These are phyloP conservation scores for Macropus fuliginosus DNA, from an alignment of 2,797 vertebrate species.

Conservation along the genomic window DNA sequence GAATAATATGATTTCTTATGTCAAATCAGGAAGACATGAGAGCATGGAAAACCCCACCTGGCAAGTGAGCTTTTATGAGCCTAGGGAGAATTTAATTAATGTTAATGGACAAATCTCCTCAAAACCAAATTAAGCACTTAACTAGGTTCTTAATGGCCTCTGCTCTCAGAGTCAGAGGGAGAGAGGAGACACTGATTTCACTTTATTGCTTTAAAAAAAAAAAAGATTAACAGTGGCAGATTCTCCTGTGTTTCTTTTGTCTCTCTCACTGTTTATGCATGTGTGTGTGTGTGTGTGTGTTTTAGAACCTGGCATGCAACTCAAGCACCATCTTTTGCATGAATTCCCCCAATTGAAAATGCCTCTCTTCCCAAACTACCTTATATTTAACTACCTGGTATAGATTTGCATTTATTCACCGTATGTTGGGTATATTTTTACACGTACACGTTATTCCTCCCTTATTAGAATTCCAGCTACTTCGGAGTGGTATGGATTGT, in stretches of 20 bases:
- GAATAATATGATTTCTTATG: slow-evolving; percentile 37
- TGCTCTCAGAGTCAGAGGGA: slow-evolving; percentile 63
- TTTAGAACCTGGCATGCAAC: not conserved
- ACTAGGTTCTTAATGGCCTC: slow-evolving; percentile 76
- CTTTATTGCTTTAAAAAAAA: slow-evolving; percentile 61
- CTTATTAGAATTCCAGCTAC: not conserved
- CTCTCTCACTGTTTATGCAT: not conserved
- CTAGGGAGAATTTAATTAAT: slow-evolving; percentile 80
- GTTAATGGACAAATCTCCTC: slow-evolving; percentile 79
- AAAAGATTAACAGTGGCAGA: slow-evolving; percentile 1
- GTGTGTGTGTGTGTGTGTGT: not conserved
- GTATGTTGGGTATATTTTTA: not conserved
- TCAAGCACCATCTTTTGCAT: not conserved
- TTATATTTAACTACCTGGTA: not conserved
- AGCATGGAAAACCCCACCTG: slow-evolving; percentile 67
- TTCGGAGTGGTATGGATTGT: not conserved
- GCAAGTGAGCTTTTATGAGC: slow-evolving; percentile 61
- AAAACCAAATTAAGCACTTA: slow-evolving; percentile 79
- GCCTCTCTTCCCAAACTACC: not conserved
- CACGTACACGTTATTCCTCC: not conserved
- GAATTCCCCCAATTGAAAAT: not conserved
- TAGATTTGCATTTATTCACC: not conserved
- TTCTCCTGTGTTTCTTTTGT: not conserved
- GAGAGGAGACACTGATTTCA: slow-evolving; percentile 69
- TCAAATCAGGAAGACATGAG: slow-evolving; percentile 1